Evolutionary conservation across 1,140 invertebrate genomes (phyloP), one percentile per base, ranked within the genome.

Genomic region (Saccostrea cuccullata): DNA sequence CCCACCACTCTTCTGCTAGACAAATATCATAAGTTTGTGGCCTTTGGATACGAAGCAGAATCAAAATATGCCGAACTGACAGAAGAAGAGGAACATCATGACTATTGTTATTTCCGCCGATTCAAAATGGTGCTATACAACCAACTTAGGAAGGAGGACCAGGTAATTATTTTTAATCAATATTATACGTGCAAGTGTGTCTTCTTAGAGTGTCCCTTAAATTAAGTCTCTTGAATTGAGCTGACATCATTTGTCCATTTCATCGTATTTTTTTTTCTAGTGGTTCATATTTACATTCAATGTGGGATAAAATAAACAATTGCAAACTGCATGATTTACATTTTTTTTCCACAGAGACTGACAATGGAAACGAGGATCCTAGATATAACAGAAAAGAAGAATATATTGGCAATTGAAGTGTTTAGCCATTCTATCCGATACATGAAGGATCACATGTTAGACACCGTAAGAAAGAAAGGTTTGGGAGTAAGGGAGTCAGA

Each of bases 11-110:
- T 87, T 17, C 56, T 87, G 0, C 36, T 87, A 4, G 40, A 67
- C 17, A 56, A 17, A 1, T 17, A 67, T 5, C 55, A 58, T 30
- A 20, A 84, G 17, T 84, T 84, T 23, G 58, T 30, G 2, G 77
- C 87, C 5, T 87, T 87, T 83, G 87, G 87, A 73, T 84, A 82
- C 6, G 77, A 87, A 36, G 87, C 87, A 20, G 87, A 87, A 23
- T n/a, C 82, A 36, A 84, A 64, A 47, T 87, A 84, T 56, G 58
- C 87, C 6, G 87, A 83, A 40, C 12, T 84, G 55, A 56, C 87
- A 64, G 77, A 83, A 1, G 87, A 87, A 2, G 82, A 84, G 8
- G 6, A 87, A 11, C 87, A 87, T 84, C 20, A 15, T 9, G 82
- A 84, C 15, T 87, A 83, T n/a, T 84, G n/a, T 58, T 87, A 87